A percentile compares a stretch with the other conserved stretches of the same genome.
These are phyloP conservation scores for Mirounga angustirostris DNA, from an alignment of 2,113 vertebrate species.

Conservation along the genomic window DNA sequence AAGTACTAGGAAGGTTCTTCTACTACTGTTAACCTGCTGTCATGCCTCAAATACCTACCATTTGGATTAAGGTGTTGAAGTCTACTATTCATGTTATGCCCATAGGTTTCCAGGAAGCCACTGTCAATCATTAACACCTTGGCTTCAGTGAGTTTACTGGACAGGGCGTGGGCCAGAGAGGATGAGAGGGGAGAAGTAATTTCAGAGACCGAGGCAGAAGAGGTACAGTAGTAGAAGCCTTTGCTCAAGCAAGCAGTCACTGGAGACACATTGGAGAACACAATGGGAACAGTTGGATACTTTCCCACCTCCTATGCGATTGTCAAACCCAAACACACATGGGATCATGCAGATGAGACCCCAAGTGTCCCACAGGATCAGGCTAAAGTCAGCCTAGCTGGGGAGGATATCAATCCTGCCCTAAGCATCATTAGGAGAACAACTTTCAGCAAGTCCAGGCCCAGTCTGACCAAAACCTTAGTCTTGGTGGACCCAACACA, in stretches of 20 bases:
- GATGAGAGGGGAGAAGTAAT: not conserved
- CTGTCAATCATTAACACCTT: not conserved
- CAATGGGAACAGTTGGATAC: conserved; percentile 20
- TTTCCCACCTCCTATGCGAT: not conserved
- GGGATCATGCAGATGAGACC: not conserved
- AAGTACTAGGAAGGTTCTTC: conserved; percentile 16
- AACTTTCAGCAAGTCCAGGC: conserved; percentile 27
- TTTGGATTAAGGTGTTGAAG: conserved; percentile 9
- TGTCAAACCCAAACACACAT: not conserved
- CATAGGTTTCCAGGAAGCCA: conserved; percentile 19
- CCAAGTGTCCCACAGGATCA: not conserved
- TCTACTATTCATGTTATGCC: not conserved
- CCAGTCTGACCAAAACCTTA: not conserved
- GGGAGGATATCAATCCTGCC: not conserved
- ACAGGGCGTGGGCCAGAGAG: not conserved
- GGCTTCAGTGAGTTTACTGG: not conserved
- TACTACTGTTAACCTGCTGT: conserved; percentile 19
- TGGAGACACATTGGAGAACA: not conserved
- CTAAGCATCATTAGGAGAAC: not conserved
- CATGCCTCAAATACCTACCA: not conserved
- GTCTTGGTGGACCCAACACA: not conserved
- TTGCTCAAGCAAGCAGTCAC: not conserved
- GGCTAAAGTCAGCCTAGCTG: not conserved
- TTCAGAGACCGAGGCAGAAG: not conserved
- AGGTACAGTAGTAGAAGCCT: not conserved